Conservation (phyloP, 2,113 vertebrate genomes). For the Entomyzon cyanotis region DNA sequence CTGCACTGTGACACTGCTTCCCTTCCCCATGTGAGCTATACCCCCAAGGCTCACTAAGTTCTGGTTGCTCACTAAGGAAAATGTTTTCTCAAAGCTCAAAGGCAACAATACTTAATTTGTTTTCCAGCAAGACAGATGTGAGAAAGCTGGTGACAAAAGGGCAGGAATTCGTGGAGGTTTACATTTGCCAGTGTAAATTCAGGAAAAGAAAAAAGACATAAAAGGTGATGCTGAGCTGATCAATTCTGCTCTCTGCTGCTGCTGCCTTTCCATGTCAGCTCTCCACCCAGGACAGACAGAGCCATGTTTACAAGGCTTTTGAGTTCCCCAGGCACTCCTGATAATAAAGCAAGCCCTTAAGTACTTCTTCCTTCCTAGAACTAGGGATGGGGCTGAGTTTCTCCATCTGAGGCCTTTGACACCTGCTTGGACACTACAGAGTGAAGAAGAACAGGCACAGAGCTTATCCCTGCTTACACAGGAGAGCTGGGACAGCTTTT, state of each 20-base stretch:
- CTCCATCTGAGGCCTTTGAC: background rate
- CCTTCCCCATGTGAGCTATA: background rate
- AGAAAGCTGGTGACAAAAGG: background rate
- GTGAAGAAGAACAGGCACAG: background rate
- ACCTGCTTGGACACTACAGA: background rate
- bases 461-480: background rate
- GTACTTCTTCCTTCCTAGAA: background rate
- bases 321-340: background rate
- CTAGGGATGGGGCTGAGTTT: background rate
- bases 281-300: background rate
- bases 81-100: background rate
- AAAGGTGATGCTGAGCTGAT: background rate
- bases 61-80: background rate
- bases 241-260: accelerated
- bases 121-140: background rate
- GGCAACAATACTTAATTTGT: background rate
- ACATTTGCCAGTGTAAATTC: background rate
- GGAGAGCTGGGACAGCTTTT: background rate
- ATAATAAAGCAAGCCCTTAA: background rate
- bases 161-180: background rate
- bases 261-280: background rate
- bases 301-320: background rate
- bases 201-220: background rate
- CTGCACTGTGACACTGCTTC: background rate
- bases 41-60: background rate